These are phyloP conservation scores for Tragelaphus buxtoni DNA, from an alignment of 2,113 vertebrate species.

Conservation along the genomic window DNA sequence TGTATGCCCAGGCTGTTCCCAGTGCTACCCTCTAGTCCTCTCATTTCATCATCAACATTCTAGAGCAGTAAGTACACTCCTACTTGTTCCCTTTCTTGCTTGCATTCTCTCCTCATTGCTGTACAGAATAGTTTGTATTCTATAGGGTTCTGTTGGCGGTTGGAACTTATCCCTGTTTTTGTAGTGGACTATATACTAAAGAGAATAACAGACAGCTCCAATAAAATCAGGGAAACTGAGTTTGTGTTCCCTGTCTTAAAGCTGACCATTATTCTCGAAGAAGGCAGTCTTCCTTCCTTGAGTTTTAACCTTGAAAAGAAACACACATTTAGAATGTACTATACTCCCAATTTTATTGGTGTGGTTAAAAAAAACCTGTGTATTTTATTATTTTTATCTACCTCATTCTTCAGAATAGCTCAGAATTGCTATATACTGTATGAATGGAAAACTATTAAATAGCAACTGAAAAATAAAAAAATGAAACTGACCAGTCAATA, in stretches of 20 bases:
- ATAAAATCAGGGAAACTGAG: neutral
- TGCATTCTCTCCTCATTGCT: neutral
- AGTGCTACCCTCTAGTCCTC: neutral
- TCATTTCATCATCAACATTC: neutral
- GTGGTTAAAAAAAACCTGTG: neutral
- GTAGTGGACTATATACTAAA: neutral
- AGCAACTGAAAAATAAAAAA: neutral
- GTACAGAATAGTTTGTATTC: neutral
- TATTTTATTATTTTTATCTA: neutral
- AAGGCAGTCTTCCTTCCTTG: neutral
- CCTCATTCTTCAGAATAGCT: neutral
- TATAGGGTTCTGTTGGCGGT: neutral
- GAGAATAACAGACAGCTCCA: neutral
- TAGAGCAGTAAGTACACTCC: neutral
- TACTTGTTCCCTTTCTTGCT: neutral
- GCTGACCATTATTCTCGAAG: neutral
- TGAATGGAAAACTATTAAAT: neutral
- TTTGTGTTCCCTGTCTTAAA: neutral
- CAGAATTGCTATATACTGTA: neutral
- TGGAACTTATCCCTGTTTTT: neutral
- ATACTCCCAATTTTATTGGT: neutral
- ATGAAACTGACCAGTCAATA: neutral
- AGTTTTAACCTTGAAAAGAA: constrained; percentile 12
- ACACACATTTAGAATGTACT: neutral
- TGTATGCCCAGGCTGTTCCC: neutral